Conservation (phyloP, 1,140 invertebrate genomes). For the Calosoma granatense region DNA sequence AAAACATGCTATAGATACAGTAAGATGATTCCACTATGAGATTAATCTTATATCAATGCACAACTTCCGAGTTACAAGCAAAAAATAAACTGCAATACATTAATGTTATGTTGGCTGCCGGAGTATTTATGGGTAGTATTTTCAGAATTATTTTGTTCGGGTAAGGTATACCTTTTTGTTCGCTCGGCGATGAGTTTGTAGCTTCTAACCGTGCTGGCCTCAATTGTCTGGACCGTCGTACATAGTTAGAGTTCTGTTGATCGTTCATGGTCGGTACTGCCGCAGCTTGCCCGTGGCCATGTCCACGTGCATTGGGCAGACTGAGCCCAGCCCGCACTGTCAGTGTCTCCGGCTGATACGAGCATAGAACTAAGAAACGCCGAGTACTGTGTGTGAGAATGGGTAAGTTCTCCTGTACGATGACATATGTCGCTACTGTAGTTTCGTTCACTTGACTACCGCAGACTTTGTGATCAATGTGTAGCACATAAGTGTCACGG, state of each 20-base stretch:
- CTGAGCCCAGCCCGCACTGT: constrained; percentile 64
- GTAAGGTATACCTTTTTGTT: no score
- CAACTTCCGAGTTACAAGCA: no score
- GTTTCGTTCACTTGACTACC: constrained; percentile 64
- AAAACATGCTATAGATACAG: no score
- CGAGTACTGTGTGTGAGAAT: constrained; percentile 71
- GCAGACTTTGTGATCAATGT: constrained; percentile 62
- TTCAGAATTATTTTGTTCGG: no score
- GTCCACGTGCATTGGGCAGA: constrained; percentile 33
- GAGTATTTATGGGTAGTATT: no score
- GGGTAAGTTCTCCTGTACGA: constrained; percentile 69
- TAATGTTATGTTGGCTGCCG: no score
- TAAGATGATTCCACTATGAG: no score
- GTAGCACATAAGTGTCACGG: constrained; percentile 56
- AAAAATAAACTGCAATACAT: no score
- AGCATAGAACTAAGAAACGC: constrained; percentile 66
- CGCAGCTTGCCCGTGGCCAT: constrained; percentile 22
- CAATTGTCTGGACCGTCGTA: background rate
- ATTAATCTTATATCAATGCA: no score
- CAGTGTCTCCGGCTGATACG: constrained; percentile 66
- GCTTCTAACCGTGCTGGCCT: background rate
- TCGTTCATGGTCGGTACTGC: constrained; percentile 15
- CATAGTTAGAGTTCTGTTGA: background rate
- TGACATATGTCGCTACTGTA: constrained; percentile 64
- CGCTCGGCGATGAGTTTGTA: no score